phyloP scores from a whole-genome alignment of 2,113 vertebrate species.

The Synchiropus splendidus region DNA sequence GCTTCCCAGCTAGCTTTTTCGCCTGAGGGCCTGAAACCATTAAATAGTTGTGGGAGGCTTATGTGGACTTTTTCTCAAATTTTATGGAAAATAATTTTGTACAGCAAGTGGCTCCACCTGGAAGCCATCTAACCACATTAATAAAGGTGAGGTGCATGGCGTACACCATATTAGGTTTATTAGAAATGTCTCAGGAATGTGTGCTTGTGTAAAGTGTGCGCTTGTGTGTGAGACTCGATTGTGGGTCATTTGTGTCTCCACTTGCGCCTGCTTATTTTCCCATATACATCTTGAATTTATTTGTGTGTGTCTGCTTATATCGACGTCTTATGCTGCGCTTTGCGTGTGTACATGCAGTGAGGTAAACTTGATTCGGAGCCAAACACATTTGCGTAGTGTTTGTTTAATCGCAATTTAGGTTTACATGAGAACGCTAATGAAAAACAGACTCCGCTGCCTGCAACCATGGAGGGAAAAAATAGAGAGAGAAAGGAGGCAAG shows the following conservation, averaged over 20 bases:
- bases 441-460: slow-evolving; percentile 44
- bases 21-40: slow-evolving; percentile 25
- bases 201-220: slow-evolving; percentile 2
- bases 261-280: slow-evolving; percentile 17
- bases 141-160: slow-evolving; percentile 45
- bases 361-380: slow-evolving; percentile 30
- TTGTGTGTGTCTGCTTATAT: slow-evolving; percentile 17
- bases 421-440: slow-evolving; percentile 55
- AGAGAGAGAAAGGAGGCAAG: slow-evolving; percentile 1
- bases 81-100: slow-evolving; percentile 53
- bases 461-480: slow-evolving; percentile 16
- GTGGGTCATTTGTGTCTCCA: slow-evolving; percentile 28
- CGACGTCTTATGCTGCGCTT: slow-evolving; percentile 8
- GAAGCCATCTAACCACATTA: slow-evolving; percentile 55
- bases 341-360: slow-evolving; percentile 8
- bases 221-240: slow-evolving; percentile 6
- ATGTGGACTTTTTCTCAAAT: slow-evolving; percentile 23
- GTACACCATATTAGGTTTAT: not conserved
- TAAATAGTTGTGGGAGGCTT: slow-evolving; percentile 36
- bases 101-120: slow-evolving; percentile 54
- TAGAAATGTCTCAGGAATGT: not conserved
- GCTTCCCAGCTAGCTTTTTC: slow-evolving; percentile 14
- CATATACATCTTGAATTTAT: slow-evolving; percentile 27
- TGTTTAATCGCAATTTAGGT: slow-evolving; percentile 61
- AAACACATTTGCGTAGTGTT: slow-evolving; percentile 40